Evolutionary conservation across 2,113 vertebrate genomes (phyloP).

Genomic region (Rhegmatorhina hoffmannsi): DNA sequence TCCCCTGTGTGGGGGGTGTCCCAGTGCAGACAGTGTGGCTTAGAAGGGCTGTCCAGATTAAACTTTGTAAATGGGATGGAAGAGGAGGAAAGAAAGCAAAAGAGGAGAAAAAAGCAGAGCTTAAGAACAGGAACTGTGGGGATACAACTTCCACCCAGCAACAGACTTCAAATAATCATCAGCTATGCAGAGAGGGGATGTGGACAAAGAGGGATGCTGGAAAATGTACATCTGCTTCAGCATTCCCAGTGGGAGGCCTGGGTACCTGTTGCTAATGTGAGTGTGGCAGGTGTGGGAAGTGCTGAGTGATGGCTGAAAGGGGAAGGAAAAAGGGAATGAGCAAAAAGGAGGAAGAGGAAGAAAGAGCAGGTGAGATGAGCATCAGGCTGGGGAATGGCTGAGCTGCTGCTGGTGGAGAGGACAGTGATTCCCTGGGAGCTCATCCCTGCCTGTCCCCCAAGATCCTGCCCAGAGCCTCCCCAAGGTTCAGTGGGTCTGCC

Average conservation of each 20-base stretch:
- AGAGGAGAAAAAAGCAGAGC: conserved; percentile 16
- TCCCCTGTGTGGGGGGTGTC: neutral
- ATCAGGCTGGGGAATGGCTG: neutral
- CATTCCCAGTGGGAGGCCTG: neutral
- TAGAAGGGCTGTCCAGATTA: neutral
- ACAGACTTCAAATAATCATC: conserved; percentile 63
- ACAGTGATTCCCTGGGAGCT: neutral
- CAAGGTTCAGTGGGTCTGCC: neutral
- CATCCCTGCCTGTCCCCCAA: accelerated
- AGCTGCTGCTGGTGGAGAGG: neutral
- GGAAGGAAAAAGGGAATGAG: neutral
- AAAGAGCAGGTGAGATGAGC: accelerated
- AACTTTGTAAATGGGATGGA: neutral
- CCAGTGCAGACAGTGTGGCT: accelerated
- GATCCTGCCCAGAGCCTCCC: neutral
- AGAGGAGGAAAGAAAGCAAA: neutral
- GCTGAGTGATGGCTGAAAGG: neutral
- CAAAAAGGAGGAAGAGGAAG: neutral
- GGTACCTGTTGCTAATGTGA: neutral
- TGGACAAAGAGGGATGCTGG: neutral
- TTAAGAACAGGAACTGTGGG: conserved; percentile 63
- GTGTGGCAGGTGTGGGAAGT: neutral
- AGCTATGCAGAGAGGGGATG: neutral
- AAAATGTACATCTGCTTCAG: neutral
- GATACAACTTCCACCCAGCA: conserved; percentile 45